A percentile compares a stretch with the other conserved stretches of the same genome.
Evolutionary conservation across 2,113 vertebrate species (phyloP).

Genomic region (Mustela nigripes): DNA sequence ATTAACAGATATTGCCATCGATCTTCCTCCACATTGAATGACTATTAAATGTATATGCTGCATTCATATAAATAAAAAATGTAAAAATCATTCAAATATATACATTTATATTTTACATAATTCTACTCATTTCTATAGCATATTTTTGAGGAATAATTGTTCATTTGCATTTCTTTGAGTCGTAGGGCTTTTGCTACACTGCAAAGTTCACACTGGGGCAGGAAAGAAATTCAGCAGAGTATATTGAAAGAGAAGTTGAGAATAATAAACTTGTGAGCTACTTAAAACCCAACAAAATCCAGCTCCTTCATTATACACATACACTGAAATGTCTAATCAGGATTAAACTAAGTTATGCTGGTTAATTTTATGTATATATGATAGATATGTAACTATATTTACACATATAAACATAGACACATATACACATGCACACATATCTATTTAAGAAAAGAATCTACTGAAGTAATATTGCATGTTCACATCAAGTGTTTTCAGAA

Average conservation of each 20-base stretch:
- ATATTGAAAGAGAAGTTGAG: not conserved
- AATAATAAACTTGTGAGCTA: not conserved
- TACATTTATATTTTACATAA: slow-evolving; percentile 13
- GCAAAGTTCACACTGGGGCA: not conserved
- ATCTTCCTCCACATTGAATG: slow-evolving; percentile 56
- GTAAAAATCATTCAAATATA: slow-evolving; percentile 16
- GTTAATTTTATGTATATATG: not conserved
- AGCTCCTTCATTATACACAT: not conserved
- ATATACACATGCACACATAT: not conserved
- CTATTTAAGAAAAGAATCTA: not conserved
- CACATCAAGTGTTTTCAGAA: slow-evolving; percentile 43
- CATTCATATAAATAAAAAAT: slow-evolving; percentile 41
- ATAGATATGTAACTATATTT: not conserved
- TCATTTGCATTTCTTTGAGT: slow-evolving; percentile 35
- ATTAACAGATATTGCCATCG: slow-evolving; percentile 52
- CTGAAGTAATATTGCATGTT: not conserved
- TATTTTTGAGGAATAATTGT: slow-evolving; percentile 42
- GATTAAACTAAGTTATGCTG: not conserved
- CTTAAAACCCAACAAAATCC: not conserved
- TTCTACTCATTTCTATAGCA: slow-evolving; percentile 26
- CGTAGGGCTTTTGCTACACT: not conserved
- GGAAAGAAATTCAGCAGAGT: not conserved
- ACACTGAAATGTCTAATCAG: not conserved
- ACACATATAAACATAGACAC: not conserved
- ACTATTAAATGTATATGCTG: slow-evolving; percentile 40